phyloP scores from a whole-genome alignment of 2,113 vertebrate genomes.

The Microtus richardsoni region DNA sequence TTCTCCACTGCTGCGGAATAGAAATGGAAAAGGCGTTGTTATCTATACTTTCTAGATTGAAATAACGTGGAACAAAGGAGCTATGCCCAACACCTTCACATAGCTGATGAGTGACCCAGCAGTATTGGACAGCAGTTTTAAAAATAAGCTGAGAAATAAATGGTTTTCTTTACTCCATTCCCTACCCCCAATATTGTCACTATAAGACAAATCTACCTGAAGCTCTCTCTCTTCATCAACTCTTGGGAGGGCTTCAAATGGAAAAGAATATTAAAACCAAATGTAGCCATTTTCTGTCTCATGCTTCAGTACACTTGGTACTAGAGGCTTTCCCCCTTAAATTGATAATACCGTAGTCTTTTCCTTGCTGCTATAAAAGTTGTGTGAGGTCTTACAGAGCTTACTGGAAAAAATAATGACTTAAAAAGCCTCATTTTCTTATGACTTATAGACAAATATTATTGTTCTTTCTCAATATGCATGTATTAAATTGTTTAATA shows the following conservation, averaged over 20 bases:
- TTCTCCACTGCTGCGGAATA: neutral
- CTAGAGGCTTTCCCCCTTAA: neutral
- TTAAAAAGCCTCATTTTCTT: neutral
- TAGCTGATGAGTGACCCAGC: neutral
- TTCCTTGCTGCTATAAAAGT: neutral
- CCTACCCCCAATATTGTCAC: neutral
- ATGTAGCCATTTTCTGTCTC: neutral
- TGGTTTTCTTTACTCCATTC: neutral
- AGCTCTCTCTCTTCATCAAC: neutral
- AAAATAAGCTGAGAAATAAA: neutral
- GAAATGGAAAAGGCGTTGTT: neutral
- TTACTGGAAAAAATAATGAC: neutral
- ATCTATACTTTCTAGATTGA: neutral
- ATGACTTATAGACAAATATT: neutral
- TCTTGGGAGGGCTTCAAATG: neutral
- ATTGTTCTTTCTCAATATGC: neutral
- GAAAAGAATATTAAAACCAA: constrained; percentile 49
- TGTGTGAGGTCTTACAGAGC: neutral
- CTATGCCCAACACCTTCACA: neutral
- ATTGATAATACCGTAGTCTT: neutral
- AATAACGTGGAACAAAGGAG: neutral
- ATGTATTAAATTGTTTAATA: neutral
- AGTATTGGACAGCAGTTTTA: neutral
- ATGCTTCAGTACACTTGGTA: neutral
- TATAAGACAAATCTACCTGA: neutral